Evolutionary conservation across 2,888 invertebrate genomes (phyloP).

Genomic region (Glyphotaelius pellucidus): DNA sequence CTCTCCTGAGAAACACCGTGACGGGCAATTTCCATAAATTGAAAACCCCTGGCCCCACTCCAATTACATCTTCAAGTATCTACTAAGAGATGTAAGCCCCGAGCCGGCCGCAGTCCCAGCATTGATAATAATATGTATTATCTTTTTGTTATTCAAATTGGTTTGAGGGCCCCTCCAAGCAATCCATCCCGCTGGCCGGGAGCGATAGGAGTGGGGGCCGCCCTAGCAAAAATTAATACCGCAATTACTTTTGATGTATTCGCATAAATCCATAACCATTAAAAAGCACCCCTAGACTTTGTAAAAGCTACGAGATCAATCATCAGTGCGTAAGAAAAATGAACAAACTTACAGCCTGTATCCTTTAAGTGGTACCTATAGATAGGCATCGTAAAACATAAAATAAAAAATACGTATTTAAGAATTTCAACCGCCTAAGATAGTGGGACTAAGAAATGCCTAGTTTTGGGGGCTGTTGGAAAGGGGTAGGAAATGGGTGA

Average conservation of each 20-base stretch:
- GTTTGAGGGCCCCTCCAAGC: background rate
- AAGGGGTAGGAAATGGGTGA: no score
- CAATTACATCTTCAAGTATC: background rate
- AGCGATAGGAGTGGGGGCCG: background rate
- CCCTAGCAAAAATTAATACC: background rate
- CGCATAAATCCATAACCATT: constrained; percentile 2
- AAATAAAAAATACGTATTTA: background rate
- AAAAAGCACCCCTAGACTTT: background rate
- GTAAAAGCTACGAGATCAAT: background rate
- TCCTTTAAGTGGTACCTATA: background rate
- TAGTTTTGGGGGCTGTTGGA: no score
- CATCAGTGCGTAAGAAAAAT: background rate
- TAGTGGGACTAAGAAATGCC: no score
- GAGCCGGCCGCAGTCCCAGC: background rate
- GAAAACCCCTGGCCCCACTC: background rate
- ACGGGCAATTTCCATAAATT: background rate
- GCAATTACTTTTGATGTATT: constrained; percentile 2
- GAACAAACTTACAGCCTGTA: background rate
- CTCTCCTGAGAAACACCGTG: no score
- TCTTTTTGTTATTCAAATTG: background rate
- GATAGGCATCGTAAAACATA: background rate
- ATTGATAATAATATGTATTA: background rate
- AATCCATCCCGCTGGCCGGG: background rate
- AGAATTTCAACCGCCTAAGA: no score
- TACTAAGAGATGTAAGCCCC: background rate